Conservation (phyloP, 1,140 invertebrate species). For the Cotesia glomerata region DNA sequence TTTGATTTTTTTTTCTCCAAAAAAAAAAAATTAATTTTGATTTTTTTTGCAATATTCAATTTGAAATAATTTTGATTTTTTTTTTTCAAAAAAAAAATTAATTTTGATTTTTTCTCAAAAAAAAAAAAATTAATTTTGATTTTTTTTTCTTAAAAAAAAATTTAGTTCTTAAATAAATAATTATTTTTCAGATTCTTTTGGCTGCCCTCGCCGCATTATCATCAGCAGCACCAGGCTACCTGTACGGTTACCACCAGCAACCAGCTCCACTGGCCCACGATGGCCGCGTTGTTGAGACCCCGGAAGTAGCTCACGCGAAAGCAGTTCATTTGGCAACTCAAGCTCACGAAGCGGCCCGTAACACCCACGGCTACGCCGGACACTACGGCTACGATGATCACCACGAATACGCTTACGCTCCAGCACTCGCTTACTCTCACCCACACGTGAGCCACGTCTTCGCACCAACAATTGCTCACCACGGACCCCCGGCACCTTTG, state of each 20-base stretch:
- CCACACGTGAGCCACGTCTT: not conserved
- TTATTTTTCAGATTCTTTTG: conserved; percentile 17
- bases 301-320: conserved; percentile 69
- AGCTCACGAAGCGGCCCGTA: conserved; percentile 39
- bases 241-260: conserved; percentile 42
- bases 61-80: too few relatives aligned
- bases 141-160: too few relatives aligned
- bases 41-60: too few relatives aligned
- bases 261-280: conserved; percentile 61
- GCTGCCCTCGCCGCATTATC: conserved; percentile 32
- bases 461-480: not conserved
- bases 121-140: not conserved
- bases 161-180: conserved; percentile 13
- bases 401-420: not conserved
- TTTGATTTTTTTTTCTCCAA: too few relatives aligned
- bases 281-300: conserved; percentile 67
- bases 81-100: too few relatives aligned
- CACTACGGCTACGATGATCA: not conserved
- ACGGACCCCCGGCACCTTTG: conserved; percentile 30
- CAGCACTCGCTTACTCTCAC: not conserved
- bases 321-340: conserved; percentile 67
- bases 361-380: not conserved
- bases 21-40: not conserved
- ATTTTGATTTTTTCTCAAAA: too few relatives aligned
- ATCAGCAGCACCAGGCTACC: conserved; percentile 28